Conservation (phyloP, 2,113 vertebrate genomes). For the Centrocercus urophasianus region DNA sequence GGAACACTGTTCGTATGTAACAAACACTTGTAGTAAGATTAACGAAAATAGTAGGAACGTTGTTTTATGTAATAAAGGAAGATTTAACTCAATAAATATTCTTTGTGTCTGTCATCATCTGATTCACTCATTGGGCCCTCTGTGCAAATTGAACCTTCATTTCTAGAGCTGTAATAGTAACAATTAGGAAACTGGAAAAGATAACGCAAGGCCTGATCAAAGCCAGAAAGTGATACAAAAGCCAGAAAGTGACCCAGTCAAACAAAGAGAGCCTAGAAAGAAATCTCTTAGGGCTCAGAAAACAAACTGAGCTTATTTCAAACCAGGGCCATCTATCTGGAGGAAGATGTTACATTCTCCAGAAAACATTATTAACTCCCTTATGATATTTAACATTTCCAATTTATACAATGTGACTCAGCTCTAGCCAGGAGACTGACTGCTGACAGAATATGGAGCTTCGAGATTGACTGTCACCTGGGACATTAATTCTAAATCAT, state of each 20-base stretch:
- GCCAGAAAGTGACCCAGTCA: background rate
- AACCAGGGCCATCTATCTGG: background rate
- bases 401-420: background rate
- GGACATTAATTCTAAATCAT: background rate
- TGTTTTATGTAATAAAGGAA: constrained; percentile 21
- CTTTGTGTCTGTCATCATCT: background rate
- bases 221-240: background rate
- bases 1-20: background rate
- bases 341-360: background rate
- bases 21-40: background rate
- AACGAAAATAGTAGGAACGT: background rate
- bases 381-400: background rate
- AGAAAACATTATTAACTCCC: background rate
- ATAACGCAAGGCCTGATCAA: background rate
- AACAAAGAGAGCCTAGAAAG: background rate
- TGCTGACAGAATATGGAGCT: background rate
- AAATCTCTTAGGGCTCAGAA: background rate
- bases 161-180: background rate
- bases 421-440: background rate
- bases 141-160: background rate
- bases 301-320: background rate
- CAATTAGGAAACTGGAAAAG: background rate
- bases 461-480: background rate
- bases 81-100: constrained; percentile 29
- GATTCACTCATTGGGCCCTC: background rate